Base-by-base conservation (phyloP, 2,797 vertebrate genomes). In the Margarornis squamiger region DNA sequence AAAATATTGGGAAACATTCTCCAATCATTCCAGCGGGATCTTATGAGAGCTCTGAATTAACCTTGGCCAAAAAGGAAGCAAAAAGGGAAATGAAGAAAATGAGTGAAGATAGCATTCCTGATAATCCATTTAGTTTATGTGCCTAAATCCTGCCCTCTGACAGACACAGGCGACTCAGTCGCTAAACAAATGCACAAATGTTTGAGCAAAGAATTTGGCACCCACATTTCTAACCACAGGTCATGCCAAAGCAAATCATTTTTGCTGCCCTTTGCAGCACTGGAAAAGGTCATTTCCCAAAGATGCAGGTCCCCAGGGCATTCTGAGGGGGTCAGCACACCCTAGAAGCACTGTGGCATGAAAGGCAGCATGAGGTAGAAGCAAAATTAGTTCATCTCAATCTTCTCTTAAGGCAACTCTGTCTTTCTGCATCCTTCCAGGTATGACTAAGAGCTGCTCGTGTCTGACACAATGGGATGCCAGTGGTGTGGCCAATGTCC, bases 1-100 rank as follows among this genome's bases (percentile, higher is more conserved):
- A 96, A 95, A 93, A 81, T 65, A 81, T 16, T 46, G 20, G 86
- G 77, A 87, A 88, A 63, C 26, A 61, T 24, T 88, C 90, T 79
- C 86, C 73, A 73, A n/a, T 70, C 79, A 73, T 86, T 86, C 76
- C 82, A 88, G 32, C 26, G 26, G 66, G 70, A 92, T 70, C 51
- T 82, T 77, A 73, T 59, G 38, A 52, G 66, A 83, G 51, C 26
- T 90, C 84, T 70, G 45, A 80, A 89, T 65, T 54, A 86, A 78
- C 76, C 51, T 73, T 66, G 66, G 36, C 73, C 82, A 66, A 55
- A 91, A 92, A 70, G 57, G 76, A 96, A 92, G 57, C 34, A 73
- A 73, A 86, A 81, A 58, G 55, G 19, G 70, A 84, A 91, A 89
- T n/a, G 48, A 92, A 93, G 61, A 79, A 85, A 88, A 58, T 0